These are phyloP conservation scores for Eulithis prunata DNA, from an alignment of 2,888 invertebrate genomes.

Conservation along the genomic window DNA sequence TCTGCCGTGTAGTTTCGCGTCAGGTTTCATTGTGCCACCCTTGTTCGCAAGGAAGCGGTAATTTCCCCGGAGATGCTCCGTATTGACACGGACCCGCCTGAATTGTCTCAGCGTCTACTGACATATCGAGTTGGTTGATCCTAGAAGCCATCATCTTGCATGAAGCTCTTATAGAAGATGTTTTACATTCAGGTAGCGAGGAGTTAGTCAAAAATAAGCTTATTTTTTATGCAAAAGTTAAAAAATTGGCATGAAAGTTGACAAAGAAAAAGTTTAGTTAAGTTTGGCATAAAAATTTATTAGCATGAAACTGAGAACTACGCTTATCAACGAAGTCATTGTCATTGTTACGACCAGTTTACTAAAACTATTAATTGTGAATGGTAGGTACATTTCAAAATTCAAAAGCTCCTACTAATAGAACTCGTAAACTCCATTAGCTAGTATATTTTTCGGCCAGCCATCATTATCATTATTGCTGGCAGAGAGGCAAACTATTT, in stretches of 20 bases:
- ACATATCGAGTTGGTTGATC: conserved; percentile 17
- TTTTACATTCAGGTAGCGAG: background rate
- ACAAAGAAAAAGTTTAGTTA: too few species aligned
- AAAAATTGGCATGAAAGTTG: too few species aligned
- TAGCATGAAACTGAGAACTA: too few species aligned
- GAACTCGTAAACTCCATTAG: too few species aligned
- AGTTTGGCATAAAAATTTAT: background rate
- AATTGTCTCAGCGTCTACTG: conserved; percentile 45
- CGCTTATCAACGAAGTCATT: too few species aligned
- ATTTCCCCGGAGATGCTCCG: conserved; percentile 64
- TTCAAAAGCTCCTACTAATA: background rate
- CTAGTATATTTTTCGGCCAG: background rate
- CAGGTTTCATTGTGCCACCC: conserved; percentile 40
- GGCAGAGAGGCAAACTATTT: conserved; percentile 23
- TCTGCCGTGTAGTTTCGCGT: conserved; percentile 26
- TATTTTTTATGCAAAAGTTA: too few species aligned
- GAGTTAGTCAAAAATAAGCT: background rate
- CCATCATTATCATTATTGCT: conserved; percentile 10
- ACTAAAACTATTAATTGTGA: background rate
- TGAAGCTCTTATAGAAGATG: background rate
- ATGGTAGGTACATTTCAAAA: background rate
- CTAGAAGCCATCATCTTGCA: background rate
- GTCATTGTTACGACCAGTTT: too few species aligned
- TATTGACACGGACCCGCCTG: conserved; percentile 61
- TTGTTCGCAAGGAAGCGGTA: conserved; percentile 55